Evolutionary conservation across 2,888 invertebrate genomes (phyloP).

Genomic region (Euplexia lucipara): DNA sequence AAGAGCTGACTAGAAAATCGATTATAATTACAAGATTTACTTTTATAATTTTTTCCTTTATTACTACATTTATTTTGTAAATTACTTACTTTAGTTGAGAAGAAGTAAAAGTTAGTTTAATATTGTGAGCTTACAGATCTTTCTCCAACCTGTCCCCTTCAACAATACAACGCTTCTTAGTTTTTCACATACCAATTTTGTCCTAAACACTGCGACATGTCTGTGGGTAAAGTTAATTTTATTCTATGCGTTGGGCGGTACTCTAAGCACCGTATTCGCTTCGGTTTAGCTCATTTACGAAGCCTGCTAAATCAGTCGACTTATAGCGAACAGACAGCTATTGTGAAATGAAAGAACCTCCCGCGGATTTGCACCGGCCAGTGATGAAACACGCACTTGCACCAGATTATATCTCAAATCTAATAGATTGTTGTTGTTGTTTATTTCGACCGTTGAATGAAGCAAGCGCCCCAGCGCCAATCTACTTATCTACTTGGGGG

Average conservation of each 20-base stretch:
- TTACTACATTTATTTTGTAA: no score
- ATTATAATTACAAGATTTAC: no score
- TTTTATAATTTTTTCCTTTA: no score
- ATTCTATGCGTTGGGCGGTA: slow-evolving; percentile 76
- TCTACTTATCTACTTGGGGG: slow-evolving; percentile 41
- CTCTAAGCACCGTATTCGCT: slow-evolving; percentile 77
- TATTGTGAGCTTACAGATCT: no score
- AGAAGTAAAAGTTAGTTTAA: no score
- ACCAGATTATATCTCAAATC: slow-evolving; percentile 78
- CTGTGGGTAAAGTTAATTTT: slow-evolving; percentile 60
- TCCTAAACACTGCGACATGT: slow-evolving; percentile 34
- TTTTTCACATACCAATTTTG: not conserved
- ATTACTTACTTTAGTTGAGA: no score
- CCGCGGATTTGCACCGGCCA: slow-evolving; percentile 76
- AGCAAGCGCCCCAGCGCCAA: slow-evolving; percentile 62
- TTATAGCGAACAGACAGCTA: slow-evolving; percentile 72
- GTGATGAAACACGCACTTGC: slow-evolving; percentile 79
- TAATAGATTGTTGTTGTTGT: slow-evolving; percentile 77
- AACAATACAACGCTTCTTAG: not conserved
- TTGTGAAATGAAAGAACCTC: slow-evolving; percentile 81
- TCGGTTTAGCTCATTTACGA: slow-evolving; percentile 81
- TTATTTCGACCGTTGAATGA: slow-evolving; percentile 73
- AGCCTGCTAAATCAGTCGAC: slow-evolving; percentile 78
- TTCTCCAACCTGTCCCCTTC: not conserved
- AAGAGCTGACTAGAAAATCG: not conserved